Evolutionary conservation across 2,888 invertebrate species (phyloP).

Genomic region (Phengaris alcon): DNA sequence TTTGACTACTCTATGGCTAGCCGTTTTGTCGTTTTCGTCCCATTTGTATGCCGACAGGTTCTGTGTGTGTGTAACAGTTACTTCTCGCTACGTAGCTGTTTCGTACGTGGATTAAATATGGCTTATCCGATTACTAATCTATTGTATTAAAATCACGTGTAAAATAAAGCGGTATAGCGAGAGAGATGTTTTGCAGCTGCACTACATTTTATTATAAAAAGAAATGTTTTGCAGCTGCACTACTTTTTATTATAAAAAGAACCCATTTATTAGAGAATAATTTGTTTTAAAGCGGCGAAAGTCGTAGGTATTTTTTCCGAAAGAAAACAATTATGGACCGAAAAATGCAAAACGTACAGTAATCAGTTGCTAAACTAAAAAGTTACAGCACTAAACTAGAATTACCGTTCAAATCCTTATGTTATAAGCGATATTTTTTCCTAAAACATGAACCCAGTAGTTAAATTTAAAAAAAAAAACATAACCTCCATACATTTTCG

Average conservation of each 20-base stretch:
- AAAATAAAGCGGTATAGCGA: background rate
- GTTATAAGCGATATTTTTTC: no score
- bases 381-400: no score
- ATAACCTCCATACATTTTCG: no score
- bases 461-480: no score
- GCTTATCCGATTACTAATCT: slow-evolving; percentile 25
- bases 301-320: no score
- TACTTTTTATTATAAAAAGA: background rate
- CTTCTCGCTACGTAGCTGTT: slow-evolving; percentile 63
- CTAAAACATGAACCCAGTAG: no score
- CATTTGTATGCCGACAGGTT: slow-evolving; percentile 60
- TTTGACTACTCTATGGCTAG: background rate
- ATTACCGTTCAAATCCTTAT: no score
- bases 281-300: no score
- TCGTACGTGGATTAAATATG: slow-evolving; percentile 47
- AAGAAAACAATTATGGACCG: no score
- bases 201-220: background rate
- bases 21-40: slow-evolving; percentile 45
- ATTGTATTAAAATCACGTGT: background rate
- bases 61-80: slow-evolving; percentile 52
- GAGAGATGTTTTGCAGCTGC: background rate
- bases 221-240: background rate
- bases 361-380: no score
- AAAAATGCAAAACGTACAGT: no score
- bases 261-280: background rate